Conservation (phyloP, 2,797 vertebrate genomes). For the Chanos chanos region DNA sequence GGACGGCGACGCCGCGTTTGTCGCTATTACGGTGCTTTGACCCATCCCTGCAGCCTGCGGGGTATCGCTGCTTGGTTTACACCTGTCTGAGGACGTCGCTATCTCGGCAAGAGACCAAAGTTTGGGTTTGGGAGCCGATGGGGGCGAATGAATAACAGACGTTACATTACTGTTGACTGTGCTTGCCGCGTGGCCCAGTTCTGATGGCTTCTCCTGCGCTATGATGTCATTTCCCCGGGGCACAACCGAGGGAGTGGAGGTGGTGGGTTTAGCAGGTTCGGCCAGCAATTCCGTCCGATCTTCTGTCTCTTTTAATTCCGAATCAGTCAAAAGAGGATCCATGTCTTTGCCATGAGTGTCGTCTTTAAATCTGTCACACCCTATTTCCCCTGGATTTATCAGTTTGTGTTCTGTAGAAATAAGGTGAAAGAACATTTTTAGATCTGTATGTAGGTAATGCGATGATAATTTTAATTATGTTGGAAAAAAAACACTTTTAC, state of each 20-base stretch:
- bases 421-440: conserved; percentile 28
- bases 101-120: conserved; percentile 96
- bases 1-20: conserved; percentile 69
- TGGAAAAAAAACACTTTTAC: too few species aligned
- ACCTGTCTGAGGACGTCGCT: conserved; percentile 94
- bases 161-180: conserved; percentile 73
- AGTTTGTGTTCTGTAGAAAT: conserved; percentile 71
- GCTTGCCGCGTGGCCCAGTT: conserved; percentile 63
- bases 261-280: conserved; percentile 71
- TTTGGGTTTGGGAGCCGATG: conserved; percentile 88
- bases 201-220: conserved; percentile 69
- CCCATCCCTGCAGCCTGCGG: conserved; percentile 59
- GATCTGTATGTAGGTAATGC: conserved; percentile 34
- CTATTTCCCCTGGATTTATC: conserved; percentile 70
- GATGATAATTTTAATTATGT: not conserved
- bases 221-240: conserved; percentile 66
- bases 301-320: conserved; percentile 88
- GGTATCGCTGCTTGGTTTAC: conserved; percentile 76
- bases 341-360: conserved; percentile 71
- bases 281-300: conserved; percentile 72
- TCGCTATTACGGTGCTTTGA: conserved; percentile 68
- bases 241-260: conserved; percentile 70
- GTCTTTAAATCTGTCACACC: conserved; percentile 77
- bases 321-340: conserved; percentile 82
- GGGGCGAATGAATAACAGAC: conserved; percentile 90